Evolutionary conservation across 2,888 invertebrate species (phyloP), one percentile per base, ranked within the genome.

Genomic region (Hipparchia semele): DNA sequence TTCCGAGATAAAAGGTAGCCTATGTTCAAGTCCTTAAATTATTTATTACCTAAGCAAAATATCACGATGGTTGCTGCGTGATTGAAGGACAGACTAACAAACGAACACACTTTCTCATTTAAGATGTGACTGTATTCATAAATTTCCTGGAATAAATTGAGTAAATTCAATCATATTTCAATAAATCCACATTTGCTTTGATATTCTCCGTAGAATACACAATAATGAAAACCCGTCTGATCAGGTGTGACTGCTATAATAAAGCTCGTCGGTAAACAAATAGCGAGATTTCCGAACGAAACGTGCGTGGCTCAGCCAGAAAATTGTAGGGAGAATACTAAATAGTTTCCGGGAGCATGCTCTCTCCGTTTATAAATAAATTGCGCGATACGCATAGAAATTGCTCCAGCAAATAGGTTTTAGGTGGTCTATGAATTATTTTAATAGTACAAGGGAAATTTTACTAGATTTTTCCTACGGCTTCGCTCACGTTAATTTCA

Each of bases 231-330:
- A 70, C 62, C 60, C 61, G 62, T 69, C 59, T 66, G 72, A 74
- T 76, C 74, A 76, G 76, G 74, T 69, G 70, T 66, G 71, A 54
- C 61, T 62, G 73, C 73, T 56, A 61, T 75, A 60, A 73, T 68
- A 49, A 49, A 49, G 74, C 60, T 56, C 49, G 68, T n/a, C 75
- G 71, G 70, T 72, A 72, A 76, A 76, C 76, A 68, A 73, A 76
- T 70, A 71, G 71, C 51, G 59, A 76, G 76, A 73, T 76, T 73
- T 73, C 69, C 74, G 62, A 59, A 72, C 68, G 70, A 73, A 73
- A 76, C 76, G 76, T 74, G 74, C 72, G 58, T 69, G 73, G 71
- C 73, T 76, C 62, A 69, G 68, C 71, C 46, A 75, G 65, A 54
- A 70, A 54, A 68, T 65, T 67, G 73, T 58, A 66, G 46, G 58